A percentile compares a stretch with the other conserved stretches of the same genome.
Conservation (phyloP, 2,113 vertebrate genomes). For the Diadophis punctatus region DNA sequence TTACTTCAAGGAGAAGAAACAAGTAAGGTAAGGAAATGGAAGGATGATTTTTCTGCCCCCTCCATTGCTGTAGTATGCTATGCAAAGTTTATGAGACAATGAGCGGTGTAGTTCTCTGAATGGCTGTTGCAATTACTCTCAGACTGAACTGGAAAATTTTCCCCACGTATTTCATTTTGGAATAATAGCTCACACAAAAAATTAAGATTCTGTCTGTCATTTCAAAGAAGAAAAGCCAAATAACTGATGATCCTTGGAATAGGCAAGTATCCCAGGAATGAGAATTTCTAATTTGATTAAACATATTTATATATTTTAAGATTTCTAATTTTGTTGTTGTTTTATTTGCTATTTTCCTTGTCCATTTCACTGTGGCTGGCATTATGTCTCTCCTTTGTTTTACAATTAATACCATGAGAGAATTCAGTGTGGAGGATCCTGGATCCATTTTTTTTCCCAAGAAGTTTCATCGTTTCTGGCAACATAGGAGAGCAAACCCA, state of each 20-base stretch:
- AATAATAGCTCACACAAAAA: neutral
- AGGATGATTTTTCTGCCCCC: neutral
- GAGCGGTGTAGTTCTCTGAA: neutral
- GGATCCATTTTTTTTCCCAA: no score
- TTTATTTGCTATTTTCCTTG: neutral
- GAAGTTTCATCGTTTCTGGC: no score
- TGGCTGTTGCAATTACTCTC: neutral
- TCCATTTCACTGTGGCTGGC: neutral
- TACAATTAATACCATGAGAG: neutral
- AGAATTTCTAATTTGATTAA: neutral
- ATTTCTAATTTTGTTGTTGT: neutral
- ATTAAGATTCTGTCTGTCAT: neutral
- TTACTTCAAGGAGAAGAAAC: neutral
- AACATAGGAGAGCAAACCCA: no score
- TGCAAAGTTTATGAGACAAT: neutral
- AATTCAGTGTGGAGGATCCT: neutral
- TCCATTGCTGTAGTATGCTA: neutral
- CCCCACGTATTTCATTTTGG: neutral
- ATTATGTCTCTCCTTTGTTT: neutral
- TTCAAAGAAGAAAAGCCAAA: neutral
- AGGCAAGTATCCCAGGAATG: neutral
- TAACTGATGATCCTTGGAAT: neutral
- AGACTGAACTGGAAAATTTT: neutral
- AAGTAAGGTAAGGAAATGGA: neutral
- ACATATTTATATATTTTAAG: neutral